A percentile compares a stretch with the other conserved stretches of the same genome.
Conservation (phyloP, 1,140 invertebrate species). For the Chironomus tepperi region DNA sequence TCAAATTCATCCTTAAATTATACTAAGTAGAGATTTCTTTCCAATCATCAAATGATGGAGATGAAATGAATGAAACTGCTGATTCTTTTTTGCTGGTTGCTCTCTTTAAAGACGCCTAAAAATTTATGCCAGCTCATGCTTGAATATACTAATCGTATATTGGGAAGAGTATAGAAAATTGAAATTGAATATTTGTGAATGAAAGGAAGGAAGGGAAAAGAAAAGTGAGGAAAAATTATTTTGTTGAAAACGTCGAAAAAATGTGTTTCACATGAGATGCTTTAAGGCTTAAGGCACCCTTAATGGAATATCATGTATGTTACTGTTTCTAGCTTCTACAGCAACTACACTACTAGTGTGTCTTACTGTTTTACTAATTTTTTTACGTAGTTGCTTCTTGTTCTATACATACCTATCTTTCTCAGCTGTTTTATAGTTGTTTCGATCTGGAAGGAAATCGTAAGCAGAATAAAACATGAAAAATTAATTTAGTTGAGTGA, state of each 20-base stretch:
- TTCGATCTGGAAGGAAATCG: conserved; percentile 38
- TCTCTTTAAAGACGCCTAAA: not conserved
- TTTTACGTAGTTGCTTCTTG: conserved; percentile 9
- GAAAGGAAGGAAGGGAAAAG: not conserved
- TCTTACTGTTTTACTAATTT: too few species aligned
- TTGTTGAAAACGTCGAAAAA: not conserved
- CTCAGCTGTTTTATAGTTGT: conserved; percentile 48
- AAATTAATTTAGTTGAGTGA: not conserved
- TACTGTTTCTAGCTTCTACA: too few species aligned
- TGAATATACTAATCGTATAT: not conserved
- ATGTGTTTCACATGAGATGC: not conserved
- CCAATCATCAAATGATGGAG: too few species aligned
- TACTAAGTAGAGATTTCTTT: too few species aligned
- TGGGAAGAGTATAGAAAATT: not conserved
- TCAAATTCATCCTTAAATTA: not conserved
- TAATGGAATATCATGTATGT: conserved; percentile 27
- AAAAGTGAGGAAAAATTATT: not conserved
- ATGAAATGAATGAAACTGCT: too few species aligned
- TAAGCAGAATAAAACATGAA: not conserved
- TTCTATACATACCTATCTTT: conserved; percentile 44
- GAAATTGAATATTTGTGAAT: conserved; percentile 17
- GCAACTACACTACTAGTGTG: too few species aligned
- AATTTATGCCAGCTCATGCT: conserved; percentile 12
- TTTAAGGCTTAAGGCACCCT: conserved; percentile 27
- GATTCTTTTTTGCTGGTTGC: too few species aligned